Conservation (phyloP, 2,113 vertebrate species). For the Papio anubis region DNA sequence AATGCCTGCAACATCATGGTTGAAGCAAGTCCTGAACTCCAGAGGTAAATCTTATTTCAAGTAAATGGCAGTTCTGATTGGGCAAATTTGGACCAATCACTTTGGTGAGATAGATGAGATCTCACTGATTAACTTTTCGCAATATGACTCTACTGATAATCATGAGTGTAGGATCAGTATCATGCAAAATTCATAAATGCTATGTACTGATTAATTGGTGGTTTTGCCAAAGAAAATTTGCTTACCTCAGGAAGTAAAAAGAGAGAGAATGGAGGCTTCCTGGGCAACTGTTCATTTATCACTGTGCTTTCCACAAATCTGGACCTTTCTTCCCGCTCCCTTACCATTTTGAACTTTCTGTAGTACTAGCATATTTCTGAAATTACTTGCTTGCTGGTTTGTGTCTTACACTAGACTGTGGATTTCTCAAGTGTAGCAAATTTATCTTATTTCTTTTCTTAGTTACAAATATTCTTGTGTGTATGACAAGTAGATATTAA, state of each 20-base stretch:
- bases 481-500: neutral
- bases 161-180: neutral
- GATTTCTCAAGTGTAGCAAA: neutral
- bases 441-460: neutral
- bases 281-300: neutral
- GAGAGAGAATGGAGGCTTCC: neutral
- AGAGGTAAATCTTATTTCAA: neutral
- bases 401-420: neutral
- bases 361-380: neutral
- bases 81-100: neutral
- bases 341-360: neutral
- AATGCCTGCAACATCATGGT: neutral
- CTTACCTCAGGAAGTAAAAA: neutral
- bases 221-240: neutral
- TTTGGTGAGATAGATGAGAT: neutral
- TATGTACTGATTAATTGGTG: neutral
- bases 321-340: neutral
- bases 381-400: neutral
- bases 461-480: neutral
- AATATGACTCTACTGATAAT: neutral
- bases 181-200: neutral
- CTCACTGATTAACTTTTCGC: neutral
- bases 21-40: neutral
- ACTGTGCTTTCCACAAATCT: neutral
- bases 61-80: neutral